Base-by-base conservation (phyloP, 2,888 invertebrate genomes). In the Cylloceria caligata region DNA sequence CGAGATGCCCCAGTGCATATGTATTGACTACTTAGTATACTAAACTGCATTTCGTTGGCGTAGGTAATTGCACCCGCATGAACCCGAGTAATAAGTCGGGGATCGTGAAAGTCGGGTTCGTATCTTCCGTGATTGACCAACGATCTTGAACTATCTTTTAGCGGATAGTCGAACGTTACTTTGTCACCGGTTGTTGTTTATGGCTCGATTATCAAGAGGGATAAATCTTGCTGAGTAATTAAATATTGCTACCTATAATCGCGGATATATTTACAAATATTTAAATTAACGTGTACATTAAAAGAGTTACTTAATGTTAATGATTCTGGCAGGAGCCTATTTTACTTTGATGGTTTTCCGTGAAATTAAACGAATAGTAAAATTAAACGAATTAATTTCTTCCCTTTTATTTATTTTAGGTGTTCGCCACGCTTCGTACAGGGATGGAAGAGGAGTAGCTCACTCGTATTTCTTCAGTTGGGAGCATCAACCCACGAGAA, bases 381-480 rank as follows among this genome's bases (percentile, higher is more conserved):
- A 19, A 36, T 24, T 16, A 16, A 27, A 27, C 16, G 27, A 36
- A 49, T 36, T 21, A 64, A 79, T 55, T 78, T 72, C 77, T 76
- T 83, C 42, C 45, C n/a, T n/a, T n/a, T n/a, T 2, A 36, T 62
- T 73, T 67, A 62, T 67, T 89, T 57, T 91, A 97, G 97, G 97
- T 89, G 97, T 98, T 42, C 96, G 97, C 84, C 98, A 98, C 91
- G 96, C 97, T 55, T 96, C 96, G 16, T 98, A 97, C 93, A 95
- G 97, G 87, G 98, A 98, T 92, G 97, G 96, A 11, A 94, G 97
- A 76, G 97, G 97, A 60, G 97, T 97, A 30, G 95, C 96, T 4
- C 98, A 98, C 92, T 97, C 97, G 27, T 98, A 98, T 94, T 98
- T 98, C 96, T 98, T 98, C 95, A 97, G 97, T 91, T 97, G 97